A percentile compares a stretch with the other conserved stretches of the same genome.
Evolutionary conservation across 2,797 vertebrate species (phyloP).

Genomic region (Tokudaia muenninki): DNA sequence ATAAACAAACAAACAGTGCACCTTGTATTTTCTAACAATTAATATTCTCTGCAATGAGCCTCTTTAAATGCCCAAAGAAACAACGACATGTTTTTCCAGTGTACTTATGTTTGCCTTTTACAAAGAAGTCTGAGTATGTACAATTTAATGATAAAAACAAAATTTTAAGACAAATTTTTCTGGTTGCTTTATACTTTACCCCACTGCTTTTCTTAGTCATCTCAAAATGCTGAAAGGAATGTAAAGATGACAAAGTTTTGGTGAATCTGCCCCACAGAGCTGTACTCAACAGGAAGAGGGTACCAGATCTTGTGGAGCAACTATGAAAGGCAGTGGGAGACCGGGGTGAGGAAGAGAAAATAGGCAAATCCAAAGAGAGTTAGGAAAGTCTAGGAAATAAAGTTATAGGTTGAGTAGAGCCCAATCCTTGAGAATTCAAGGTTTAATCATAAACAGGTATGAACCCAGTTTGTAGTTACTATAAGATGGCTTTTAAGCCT

Average conservation of each 20-base stretch:
- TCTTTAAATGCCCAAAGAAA: slow-evolving; percentile 64
- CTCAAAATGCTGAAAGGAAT: background rate
- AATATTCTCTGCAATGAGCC: slow-evolving; percentile 35
- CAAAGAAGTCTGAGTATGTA: slow-evolving; percentile 58
- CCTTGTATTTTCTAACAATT: slow-evolving; percentile 1
- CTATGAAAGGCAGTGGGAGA: background rate
- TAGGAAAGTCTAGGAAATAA: background rate
- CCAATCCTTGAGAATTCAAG: background rate
- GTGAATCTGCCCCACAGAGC: rapidly evolving
- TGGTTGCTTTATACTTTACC: background rate
- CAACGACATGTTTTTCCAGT: background rate
- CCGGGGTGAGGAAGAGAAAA: background rate
- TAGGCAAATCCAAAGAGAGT: background rate
- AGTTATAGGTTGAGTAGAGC: background rate
- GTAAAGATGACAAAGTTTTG: background rate
- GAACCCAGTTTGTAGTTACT: background rate
- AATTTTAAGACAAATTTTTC: slow-evolving; percentile 37
- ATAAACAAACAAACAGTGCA: background rate
- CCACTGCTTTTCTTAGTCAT: background rate
- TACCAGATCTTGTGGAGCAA: background rate
- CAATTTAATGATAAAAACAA: slow-evolving; percentile 65
- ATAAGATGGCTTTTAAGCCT: background rate
- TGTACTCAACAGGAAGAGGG: background rate
- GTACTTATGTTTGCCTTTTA: slow-evolving; percentile 53
- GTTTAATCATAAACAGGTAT: background rate